Evolutionary conservation across 2,113 vertebrate genomes (phyloP), one percentile per base, ranked within the genome.

Genomic region (Brienomyrus brachyistius): DNA sequence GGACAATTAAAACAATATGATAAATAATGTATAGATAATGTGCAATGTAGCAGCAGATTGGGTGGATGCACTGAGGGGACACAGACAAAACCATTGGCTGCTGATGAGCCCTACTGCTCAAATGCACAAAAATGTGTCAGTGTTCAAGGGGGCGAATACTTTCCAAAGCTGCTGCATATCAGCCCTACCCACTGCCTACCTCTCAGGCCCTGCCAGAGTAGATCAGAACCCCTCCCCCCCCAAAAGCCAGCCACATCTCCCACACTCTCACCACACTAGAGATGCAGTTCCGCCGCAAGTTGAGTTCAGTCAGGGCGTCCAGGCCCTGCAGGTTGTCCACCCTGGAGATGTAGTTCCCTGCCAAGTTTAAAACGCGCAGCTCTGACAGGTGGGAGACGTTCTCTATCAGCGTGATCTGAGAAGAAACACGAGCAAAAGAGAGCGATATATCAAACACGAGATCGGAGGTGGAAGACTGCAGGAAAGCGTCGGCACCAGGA

Each of bases 311-410:
- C 91, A 99, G 95, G 0, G 95, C 96, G 90, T 97, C 93, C 93
- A 99, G 92, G 21, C 97, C 97, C 19, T 91, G 95, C 87, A 99
- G 94, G 56, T 98, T 97, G 93, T 98, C 97, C 54, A 97, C 95
- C 2, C 94, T 94, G 54, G 93, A 94, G 89, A 99, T 96, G 80
- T 92, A 91, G 93, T 99, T 99, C 90, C 97, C 96, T 80, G 98
- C 97, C 92, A 99, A 96, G 94, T 99, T 99, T 93, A 99, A 94
- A 89, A 98, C 96, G 90, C 94, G 95, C 89, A 99, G 95, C 88
- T 97, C 95, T 35, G 94, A 93, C 91, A 99, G 94, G 91, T 98
- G 97, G 91, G 93, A 94, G 8, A 99, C 87, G 90, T 98, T 98
- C 95, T 98, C 97, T 82, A 99, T 97, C 93, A 94, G 95, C 90